Percentiles rank a stretch among this genome's conserved stretches.
Evolutionary conservation across 2,797 vertebrate genomes (phyloP).

Genomic region (Nannoperca australis): DNA sequence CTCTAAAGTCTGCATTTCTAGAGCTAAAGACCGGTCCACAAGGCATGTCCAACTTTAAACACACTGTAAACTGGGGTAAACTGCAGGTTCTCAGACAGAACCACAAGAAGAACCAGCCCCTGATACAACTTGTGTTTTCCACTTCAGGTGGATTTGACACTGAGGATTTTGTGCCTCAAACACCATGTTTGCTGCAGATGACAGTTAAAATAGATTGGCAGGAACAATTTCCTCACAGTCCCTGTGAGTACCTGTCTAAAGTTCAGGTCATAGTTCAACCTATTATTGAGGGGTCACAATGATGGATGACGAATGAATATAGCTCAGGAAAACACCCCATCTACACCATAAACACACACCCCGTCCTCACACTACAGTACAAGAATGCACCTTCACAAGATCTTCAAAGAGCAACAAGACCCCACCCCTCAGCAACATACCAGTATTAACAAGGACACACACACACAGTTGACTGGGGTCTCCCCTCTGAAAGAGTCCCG

Average conservation of each 20-base stretch:
- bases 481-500: slow-evolving; percentile 64
- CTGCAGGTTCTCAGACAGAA: neutral
- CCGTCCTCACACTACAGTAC: slow-evolving; percentile 26
- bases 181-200: neutral
- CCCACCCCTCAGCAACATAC: slow-evolving; percentile 47
- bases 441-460: slow-evolving; percentile 25
- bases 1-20: neutral
- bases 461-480: slow-evolving; percentile 35
- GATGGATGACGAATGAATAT: slow-evolving; percentile 10
- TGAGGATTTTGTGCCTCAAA: neutral
- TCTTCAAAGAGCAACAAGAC: slow-evolving; percentile 44
- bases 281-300: neutral
- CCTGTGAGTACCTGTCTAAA: neutral
- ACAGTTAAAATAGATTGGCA: slow-evolving; percentile 16
- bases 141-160: neutral
- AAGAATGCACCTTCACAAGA: slow-evolving; percentile 48
- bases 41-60: neutral
- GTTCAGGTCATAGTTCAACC: slow-evolving; percentile 8
- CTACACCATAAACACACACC: slow-evolving; percentile 27
- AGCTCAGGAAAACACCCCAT: slow-evolving; percentile 37
- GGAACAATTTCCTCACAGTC: slow-evolving; percentile 3
- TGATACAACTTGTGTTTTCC: neutral
- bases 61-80: neutral
- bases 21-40: neutral
- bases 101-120: neutral